Evolutionary conservation across 2,797 vertebrate species (phyloP).

Genomic region (Silurus aristotelis): DNA sequence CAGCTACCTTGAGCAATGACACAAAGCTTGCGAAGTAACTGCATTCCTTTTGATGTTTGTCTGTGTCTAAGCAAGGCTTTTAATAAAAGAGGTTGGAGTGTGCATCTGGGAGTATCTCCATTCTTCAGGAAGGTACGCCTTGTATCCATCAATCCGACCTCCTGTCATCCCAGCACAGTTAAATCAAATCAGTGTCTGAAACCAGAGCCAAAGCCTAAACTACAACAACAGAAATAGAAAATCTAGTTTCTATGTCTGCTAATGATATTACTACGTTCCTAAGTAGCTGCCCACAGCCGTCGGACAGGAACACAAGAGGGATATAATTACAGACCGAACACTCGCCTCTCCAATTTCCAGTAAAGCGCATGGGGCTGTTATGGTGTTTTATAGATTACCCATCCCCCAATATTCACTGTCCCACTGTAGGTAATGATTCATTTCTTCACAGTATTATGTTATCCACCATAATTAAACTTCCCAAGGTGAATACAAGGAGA

Average conservation of each 20-base stretch:
- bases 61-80: conserved; percentile 65
- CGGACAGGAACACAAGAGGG: conserved; percentile 73
- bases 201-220: conserved; percentile 81
- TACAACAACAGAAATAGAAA: conserved; percentile 85
- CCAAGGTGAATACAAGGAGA: conserved; percentile 79
- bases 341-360: conserved; percentile 76
- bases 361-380: conserved; percentile 67
- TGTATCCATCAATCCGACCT: conserved; percentile 76
- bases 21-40: conserved; percentile 46
- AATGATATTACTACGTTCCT: conserved; percentile 80
- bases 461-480: conserved; percentile 76
- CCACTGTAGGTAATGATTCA: conserved; percentile 68
- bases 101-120: conserved; percentile 64
- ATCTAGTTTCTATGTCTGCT: conserved; percentile 80
- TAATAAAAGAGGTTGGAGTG: conserved; percentile 71
- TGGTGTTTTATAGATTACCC: conserved; percentile 71
- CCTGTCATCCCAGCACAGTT: conserved; percentile 76
- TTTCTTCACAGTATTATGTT: conserved; percentile 69
- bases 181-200: conserved; percentile 87
- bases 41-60: conserved; percentile 55
- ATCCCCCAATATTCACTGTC: conserved; percentile 35
- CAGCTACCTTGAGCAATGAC: conserved; percentile 1
- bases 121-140: conserved; percentile 72
- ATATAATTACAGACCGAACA: conserved; percentile 77
- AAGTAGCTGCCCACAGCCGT: conserved; percentile 73